Percentiles rank a stretch among this genome's conserved stretches.
Evolutionary conservation across 2,888 invertebrate genomes (phyloP).

Genomic region (Limnephilus lunatus): DNA sequence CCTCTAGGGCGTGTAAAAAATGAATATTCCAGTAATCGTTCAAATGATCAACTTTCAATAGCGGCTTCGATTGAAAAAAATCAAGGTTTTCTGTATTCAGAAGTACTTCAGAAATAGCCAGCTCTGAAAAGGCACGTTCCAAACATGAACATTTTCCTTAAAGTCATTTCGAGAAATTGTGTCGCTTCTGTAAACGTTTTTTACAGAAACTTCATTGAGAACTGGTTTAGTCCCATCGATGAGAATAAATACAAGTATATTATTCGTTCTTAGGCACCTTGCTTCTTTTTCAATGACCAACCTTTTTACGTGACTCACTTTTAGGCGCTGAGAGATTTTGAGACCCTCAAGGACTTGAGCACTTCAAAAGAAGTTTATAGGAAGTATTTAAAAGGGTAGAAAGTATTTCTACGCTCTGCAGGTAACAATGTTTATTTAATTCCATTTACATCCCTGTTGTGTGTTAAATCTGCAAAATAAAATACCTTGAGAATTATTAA

Average conservation of each 20-base stretch:
- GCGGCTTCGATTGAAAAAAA: neutral
- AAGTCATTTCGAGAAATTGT: neutral
- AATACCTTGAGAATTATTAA: neutral
- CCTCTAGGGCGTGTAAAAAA: no score
- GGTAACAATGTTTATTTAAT: neutral
- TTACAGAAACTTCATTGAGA: neutral
- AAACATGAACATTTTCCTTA: neutral
- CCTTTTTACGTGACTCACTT: neutral
- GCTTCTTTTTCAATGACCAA: neutral
- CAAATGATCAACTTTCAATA: neutral
- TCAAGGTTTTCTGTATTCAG: neutral
- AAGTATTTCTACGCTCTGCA: neutral
- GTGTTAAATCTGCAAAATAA: neutral
- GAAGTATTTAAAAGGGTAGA: neutral
- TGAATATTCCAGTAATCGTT: no score
- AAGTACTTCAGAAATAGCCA: neutral
- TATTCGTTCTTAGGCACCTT: neutral
- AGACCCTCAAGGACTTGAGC: neutral
- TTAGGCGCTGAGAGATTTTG: neutral
- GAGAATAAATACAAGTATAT: neutral
- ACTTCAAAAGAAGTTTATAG: neutral
- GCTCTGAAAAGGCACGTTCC: neutral
- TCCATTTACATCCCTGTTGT: neutral
- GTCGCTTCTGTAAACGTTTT: neutral
- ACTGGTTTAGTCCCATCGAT: neutral